Evolutionary conservation across 1,140 invertebrate species (phyloP).

Genomic region (Drosophila nebulosa): DNA sequence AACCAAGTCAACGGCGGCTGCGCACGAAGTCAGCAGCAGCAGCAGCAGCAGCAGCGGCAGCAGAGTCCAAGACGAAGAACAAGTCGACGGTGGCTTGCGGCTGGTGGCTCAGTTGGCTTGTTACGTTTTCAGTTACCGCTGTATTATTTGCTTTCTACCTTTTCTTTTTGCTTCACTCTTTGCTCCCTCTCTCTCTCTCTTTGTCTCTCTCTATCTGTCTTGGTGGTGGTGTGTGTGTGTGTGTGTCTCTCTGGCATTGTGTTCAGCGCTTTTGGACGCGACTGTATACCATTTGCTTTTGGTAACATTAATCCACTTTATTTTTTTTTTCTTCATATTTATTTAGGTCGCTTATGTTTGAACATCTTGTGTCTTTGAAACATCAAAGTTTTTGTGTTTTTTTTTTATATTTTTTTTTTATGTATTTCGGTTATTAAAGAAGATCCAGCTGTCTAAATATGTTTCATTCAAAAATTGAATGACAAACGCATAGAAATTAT

Average conservation of each 20-base stretch:
- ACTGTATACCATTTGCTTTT: conserved; percentile 61
- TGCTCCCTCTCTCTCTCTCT: background rate
- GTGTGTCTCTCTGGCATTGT: conserved; percentile 16
- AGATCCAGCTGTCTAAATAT: conserved; percentile 57
- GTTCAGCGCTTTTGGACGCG: conserved; percentile 15
- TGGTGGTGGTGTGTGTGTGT: conserved; percentile 3
- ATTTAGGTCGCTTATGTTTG: conserved; percentile 62
- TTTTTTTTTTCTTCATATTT: conserved; percentile 49
- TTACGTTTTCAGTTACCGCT: conserved; percentile 54
- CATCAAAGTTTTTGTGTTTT: too few relatives aligned
- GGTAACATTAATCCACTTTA: conserved; percentile 69
- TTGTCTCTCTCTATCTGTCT: background rate
- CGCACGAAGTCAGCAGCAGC: conserved; percentile 24
- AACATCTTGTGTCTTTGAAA: conserved; percentile 36
- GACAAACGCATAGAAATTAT: background rate
- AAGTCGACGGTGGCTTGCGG: background rate
- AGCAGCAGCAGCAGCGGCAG: background rate
- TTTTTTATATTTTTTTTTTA: background rate
- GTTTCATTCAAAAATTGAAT: background rate
- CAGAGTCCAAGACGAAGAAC: background rate
- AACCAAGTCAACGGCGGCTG: conserved; percentile 40
- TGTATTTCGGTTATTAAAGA: background rate
- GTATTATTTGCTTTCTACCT: conserved; percentile 66
- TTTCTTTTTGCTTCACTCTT: conserved; percentile 46
- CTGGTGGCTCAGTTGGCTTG: background rate